A percentile compares a stretch with the other conserved stretches of the same genome.
Conservation (phyloP, 35 echinoderm and acorn worm genomes). For the Amphiura filiformis region DNA sequence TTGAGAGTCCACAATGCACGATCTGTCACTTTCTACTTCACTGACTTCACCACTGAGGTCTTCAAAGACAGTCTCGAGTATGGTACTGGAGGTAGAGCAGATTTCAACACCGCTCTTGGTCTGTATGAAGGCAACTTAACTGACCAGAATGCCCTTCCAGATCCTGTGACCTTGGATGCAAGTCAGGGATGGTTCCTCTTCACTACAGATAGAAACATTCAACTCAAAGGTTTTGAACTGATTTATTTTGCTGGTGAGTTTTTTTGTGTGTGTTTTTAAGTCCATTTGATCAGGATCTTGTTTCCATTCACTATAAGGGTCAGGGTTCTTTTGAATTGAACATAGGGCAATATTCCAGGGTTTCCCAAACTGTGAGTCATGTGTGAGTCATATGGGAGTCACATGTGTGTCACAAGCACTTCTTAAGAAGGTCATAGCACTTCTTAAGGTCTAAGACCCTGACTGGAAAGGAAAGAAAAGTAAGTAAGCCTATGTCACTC, state of each 20-base stretch:
- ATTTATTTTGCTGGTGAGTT: conserved; percentile 15
- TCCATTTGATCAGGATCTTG: too few relatives aligned
- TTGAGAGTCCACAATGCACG: conserved; percentile 43
- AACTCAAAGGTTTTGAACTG: not conserved
- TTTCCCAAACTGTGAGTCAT: too few relatives aligned
- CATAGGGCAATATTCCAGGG: too few relatives aligned
- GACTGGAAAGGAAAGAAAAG: too few relatives aligned
- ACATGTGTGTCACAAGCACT: too few relatives aligned
- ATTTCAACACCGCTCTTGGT: not conserved
- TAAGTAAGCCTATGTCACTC: too few relatives aligned
- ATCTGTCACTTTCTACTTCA: conserved; percentile 37
- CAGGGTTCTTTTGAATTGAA: too few relatives aligned
- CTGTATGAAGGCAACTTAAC: conserved; percentile 18
- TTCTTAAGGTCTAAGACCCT: too few relatives aligned
- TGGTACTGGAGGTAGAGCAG: not conserved
- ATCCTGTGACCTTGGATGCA: not conserved
- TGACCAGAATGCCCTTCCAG: not conserved
- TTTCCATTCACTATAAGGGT: too few relatives aligned
- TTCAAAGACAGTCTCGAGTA: conserved; percentile 30
- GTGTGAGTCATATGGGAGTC: too few relatives aligned
- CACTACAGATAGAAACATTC: conserved; percentile 37
- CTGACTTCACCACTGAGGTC: conserved; percentile 13
- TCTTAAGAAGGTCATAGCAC: too few relatives aligned
- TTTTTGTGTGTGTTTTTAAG: too few relatives aligned
- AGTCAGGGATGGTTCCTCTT: not conserved